Evolutionary conservation across 2,113 vertebrate genomes (phyloP).

Genomic region (Fukomys damarensis): DNA sequence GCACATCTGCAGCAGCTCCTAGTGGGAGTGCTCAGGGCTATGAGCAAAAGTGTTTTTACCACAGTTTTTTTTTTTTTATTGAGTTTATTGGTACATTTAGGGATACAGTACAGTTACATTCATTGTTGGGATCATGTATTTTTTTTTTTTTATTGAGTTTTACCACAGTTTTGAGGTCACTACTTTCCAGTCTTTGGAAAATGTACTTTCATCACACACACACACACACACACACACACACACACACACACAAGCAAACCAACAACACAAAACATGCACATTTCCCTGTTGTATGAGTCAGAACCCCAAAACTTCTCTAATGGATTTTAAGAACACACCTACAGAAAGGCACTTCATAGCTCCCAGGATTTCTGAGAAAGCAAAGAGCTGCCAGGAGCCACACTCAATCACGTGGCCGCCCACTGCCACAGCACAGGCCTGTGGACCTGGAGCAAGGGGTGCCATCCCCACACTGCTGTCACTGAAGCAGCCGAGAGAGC

Average conservation of each 20-base stretch:
- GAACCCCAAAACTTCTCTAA: conserved; percentile 9
- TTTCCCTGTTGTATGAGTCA: conserved; percentile 52
- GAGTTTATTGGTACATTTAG: too few relatives aligned
- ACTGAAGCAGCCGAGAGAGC: not conserved
- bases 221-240: not conserved
- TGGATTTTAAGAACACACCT: conserved; percentile 33
- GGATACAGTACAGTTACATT: too few relatives aligned
- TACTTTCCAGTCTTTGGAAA: conserved; percentile 10
- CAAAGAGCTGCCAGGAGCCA: not conserved
- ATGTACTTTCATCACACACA: not conserved
- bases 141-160: too few relatives aligned
- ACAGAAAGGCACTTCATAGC: not conserved
- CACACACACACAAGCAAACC: not conserved
- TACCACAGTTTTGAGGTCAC: not conserved
- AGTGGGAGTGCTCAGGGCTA: not conserved
- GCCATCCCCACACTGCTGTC: not conserved
- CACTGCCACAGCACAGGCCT: not conserved
- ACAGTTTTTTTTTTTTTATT: too few relatives aligned
- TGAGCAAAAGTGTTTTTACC: not conserved
- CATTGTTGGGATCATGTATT: too few relatives aligned
- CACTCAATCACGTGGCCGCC: not conserved
- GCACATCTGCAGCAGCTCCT: not conserved
- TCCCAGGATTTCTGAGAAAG: not conserved
- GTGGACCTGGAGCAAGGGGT: not conserved
- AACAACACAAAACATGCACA: conserved; percentile 49